Evolutionary conservation across 2,113 vertebrate genomes (phyloP).

Genomic region (Microtus ochrogaster): DNA sequence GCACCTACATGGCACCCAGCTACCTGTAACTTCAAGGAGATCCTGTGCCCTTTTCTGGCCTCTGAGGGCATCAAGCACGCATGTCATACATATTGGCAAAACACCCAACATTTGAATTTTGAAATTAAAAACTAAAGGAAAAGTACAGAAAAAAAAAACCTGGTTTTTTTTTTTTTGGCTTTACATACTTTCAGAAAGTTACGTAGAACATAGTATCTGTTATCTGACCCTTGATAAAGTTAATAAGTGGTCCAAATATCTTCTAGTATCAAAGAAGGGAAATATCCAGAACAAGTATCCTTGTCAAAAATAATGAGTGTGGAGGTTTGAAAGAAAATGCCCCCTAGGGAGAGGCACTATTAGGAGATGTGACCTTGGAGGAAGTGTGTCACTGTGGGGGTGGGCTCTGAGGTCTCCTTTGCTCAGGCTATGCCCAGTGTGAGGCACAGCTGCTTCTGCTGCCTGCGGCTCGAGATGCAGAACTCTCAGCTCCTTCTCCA

Average conservation of each 20-base stretch:
- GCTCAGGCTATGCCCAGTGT: background rate
- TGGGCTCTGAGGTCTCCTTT: background rate
- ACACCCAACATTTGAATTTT: background rate
- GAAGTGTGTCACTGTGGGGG: background rate
- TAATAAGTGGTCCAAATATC: background rate
- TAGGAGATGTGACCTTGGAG: background rate
- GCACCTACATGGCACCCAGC: background rate
- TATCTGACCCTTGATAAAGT: background rate
- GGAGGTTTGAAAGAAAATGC: background rate
- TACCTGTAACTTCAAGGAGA: background rate
- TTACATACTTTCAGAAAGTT: constrained; percentile 38
- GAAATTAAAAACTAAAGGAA: background rate
- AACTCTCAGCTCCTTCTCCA: background rate
- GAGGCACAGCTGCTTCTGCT: background rate
- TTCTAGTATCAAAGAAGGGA: constrained; percentile 10
- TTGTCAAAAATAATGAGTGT: background rate
- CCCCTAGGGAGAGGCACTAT: background rate
- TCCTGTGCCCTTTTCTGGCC: background rate
- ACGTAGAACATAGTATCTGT: background rate
- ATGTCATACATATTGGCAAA: background rate
- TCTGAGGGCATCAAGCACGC: background rate
- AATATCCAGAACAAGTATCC: background rate
- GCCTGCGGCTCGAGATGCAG: background rate
- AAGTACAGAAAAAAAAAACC: background rate
- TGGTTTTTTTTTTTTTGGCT: background rate